Percentiles rank a stretch among this genome's conserved stretches.
Evolutionary conservation across 2,113 vertebrate genomes (phyloP).

Genomic region (Cyanoderma ruficeps): DNA sequence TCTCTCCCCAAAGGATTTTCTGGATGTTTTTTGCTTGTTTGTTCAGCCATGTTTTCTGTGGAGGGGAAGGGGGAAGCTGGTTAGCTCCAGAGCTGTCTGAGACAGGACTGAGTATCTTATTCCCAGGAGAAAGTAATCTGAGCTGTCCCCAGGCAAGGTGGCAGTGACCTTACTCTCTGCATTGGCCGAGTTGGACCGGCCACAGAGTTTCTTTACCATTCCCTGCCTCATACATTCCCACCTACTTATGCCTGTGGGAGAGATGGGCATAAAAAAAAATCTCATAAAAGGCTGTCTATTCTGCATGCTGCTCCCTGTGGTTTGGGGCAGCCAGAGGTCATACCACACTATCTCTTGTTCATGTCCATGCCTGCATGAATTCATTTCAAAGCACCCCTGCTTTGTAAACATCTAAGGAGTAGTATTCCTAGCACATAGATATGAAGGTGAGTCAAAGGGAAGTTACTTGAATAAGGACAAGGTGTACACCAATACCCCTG

Average conservation of each 20-base stretch:
- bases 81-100: background rate
- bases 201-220: background rate
- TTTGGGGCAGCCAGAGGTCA: constrained; percentile 34
- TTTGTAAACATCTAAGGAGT: constrained; percentile 19
- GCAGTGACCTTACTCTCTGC: background rate
- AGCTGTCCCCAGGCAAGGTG: constrained; percentile 1
- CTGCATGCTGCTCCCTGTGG: background rate
- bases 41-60: background rate
- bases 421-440: background rate
- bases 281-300: constrained; percentile 11
- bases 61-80: background rate
- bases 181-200: background rate
- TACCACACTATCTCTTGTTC: background rate
- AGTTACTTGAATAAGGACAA: background rate
- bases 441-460: background rate
- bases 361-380: background rate
- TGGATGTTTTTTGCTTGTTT: constrained; percentile 26
- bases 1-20: constrained; percentile 31
- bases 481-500: background rate
- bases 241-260: background rate
- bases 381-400: constrained; percentile 37
- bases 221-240: background rate
- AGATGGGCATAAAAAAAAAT: background rate
- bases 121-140: constrained; percentile 1
- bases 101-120: background rate